Evolutionary conservation across 2,888 invertebrate genomes (phyloP), one percentile per base, ranked within the genome.

Genomic region (Phengaris arion): DNA sequence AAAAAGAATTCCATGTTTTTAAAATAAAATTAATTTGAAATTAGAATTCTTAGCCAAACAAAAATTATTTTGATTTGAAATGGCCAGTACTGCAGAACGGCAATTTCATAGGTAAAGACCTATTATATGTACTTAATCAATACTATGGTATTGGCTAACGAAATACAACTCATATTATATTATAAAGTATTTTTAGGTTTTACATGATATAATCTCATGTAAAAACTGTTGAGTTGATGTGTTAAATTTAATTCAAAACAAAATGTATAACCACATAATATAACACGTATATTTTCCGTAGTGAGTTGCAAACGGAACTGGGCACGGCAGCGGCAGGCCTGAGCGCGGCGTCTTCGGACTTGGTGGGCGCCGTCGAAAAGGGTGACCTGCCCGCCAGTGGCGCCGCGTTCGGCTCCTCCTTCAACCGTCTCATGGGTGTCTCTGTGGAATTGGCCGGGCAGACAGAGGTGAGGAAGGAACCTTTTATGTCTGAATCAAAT

Each of bases 361-460:
- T 99, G 13, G 97, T 97, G 0, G 95, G 96, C 45, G 95, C 97
- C 0, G 97, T 97, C 10, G 95, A 95, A 48, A 95, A 95, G 68
- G 96, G 97, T 0, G 94, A 95, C 76, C 92, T 98, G 15, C 97
- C 97, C 0, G 94, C 94, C 68, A 95, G 96, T 15, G 96, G 97
- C n/a, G 95, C 96, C 79, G 94, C 96, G 79, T 98, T 98, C 90
- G 96, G 97, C 0, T 91, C 94, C 77, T 96, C 97, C 57, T 98
- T 97, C 88, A 95, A 96, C 80, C 95, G 97, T 74, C 94, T 98
- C 76, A 90, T 98, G 55, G 95, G 95, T 0, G 96, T 96, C 35
- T 96, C 97, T 70, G 95, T 97, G 94, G 97, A 98, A 90, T 97
- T 98, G 96, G 97, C 97, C 0, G 97, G 97, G 0, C 97, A 97